Evolutionary conservation across 2,797 vertebrate genomes (phyloP).

Genomic region (Euphonia xanthogaster): DNA sequence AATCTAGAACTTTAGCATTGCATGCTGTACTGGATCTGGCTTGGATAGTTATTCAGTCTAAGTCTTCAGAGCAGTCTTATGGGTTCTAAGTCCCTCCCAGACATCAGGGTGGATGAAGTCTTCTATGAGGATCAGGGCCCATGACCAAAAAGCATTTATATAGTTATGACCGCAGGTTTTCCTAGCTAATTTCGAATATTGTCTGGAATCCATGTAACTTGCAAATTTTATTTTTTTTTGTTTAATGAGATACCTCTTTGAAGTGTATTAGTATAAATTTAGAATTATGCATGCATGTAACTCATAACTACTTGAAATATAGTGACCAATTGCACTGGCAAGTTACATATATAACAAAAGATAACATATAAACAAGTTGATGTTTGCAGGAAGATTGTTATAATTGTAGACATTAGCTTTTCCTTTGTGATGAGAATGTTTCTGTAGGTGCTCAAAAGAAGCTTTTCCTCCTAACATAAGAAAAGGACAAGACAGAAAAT

Average conservation of each 20-base stretch:
- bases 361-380: background rate
- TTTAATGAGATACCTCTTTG: background rate
- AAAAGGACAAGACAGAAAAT: background rate
- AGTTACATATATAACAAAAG: background rate
- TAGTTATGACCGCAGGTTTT: background rate
- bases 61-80: background rate
- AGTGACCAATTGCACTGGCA: background rate
- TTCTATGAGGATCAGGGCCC: background rate
- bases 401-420: background rate
- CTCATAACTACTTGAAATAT: background rate
- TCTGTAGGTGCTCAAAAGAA: background rate
- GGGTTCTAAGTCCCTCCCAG: background rate
- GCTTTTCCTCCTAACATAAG: background rate
- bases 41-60: background rate
- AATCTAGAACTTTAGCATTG: background rate
- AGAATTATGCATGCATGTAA: background rate
- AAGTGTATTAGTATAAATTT: background rate
- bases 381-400: background rate
- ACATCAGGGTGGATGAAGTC: background rate
- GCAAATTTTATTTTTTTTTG: background rate
- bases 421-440: background rate
- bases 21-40: background rate
- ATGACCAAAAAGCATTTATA: background rate
- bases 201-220: background rate
- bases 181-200: background rate